Base-by-base conservation (phyloP, 2,113 vertebrate species). In the Strix aluco region DNA sequence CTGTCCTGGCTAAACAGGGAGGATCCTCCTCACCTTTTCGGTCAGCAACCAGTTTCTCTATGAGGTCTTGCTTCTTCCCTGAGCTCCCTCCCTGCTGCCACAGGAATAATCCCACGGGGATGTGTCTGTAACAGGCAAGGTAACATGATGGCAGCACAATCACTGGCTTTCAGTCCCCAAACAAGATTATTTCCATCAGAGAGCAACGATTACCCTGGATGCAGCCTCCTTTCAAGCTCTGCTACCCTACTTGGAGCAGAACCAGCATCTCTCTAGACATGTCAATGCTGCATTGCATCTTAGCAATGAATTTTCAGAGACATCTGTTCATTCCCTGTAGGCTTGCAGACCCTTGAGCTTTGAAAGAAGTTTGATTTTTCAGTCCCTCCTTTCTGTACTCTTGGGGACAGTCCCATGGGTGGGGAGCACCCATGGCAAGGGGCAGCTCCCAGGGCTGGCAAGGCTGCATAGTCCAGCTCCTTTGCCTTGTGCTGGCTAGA, bases 1-100 rank as follows among this genome's bases (percentile, higher is more conserved):
- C 40, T 0, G 0, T 29, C 25, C 42, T 62, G 32, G 42, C n/a
- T 3, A 4, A 58, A 44, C 0, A 54, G 21, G 51, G 36, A 91
- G 26, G 54, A 36, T n/a, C 44, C 36, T 88, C 4, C 27, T 69
- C 1, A 1, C 36, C 21, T 52, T 91, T 58, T 34, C 30, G 15
- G 44, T 34, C 25, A 73, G 54, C 49, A 51, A 13, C 13, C 1
- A 21, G 6, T 52, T 92, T 86, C 40, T 72, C 22, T 42, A 3
- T 29, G 8, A 71, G 21, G 32, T 75, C 67, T 73, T 55, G 11
- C 5, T 3, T 52, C 36, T 79, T 63, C 57, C 49, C 47, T 2
- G 10, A 15, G n/a, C 27, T 88, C 49, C 20, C 13, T 91, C 29
- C 11, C 40, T 91, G 66, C 71, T 94, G 80, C 62, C 47, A 46